phyloP scores from a whole-genome alignment of 1,140 invertebrate species.

The Euura lappo region DNA sequence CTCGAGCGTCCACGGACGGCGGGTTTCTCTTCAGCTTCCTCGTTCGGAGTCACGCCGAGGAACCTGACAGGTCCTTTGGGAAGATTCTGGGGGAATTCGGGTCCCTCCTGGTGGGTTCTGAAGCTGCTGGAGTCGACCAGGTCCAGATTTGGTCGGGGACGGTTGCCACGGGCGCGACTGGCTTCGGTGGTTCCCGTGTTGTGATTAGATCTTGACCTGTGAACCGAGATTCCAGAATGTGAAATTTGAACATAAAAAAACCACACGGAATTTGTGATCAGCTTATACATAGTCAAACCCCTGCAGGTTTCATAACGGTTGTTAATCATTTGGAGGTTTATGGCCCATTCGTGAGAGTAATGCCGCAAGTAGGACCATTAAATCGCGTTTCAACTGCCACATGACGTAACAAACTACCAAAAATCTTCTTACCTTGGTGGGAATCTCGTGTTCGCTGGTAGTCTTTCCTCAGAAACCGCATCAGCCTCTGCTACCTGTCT shows the following conservation, averaged over 20 bases:
- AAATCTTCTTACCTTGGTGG: constrained; percentile 66
- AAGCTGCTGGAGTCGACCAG: constrained; percentile 81
- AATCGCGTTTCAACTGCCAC: too few species aligned
- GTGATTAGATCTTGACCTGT: constrained; percentile 53
- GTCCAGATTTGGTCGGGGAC: constrained; percentile 74
- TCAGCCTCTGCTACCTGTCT: constrained; percentile 63
- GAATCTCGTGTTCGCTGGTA: constrained; percentile 80
- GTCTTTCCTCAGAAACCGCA: constrained; percentile 65
- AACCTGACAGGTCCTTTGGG: constrained; percentile 65
- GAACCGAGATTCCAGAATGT: neutral
- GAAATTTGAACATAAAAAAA: too few species aligned
- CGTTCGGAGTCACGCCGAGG: constrained; percentile 65
- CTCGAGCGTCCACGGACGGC: constrained; percentile 36
- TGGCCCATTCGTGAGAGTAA: constrained; percentile 9
- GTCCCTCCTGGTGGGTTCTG: constrained; percentile 72
- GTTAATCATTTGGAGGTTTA: too few species aligned
- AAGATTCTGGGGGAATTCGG: constrained; percentile 59
- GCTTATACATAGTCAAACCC: too few species aligned
- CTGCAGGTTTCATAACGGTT: too few species aligned
- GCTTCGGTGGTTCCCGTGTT: constrained; percentile 54
- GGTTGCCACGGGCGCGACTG: constrained; percentile 61
- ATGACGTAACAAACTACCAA: too few species aligned
- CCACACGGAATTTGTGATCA: too few species aligned
- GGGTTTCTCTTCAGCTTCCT: constrained; percentile 55
- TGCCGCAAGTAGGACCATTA: too few species aligned